Base-by-base conservation (phyloP, 1,140 invertebrate species). In the Drosophila nikananu region DNA sequence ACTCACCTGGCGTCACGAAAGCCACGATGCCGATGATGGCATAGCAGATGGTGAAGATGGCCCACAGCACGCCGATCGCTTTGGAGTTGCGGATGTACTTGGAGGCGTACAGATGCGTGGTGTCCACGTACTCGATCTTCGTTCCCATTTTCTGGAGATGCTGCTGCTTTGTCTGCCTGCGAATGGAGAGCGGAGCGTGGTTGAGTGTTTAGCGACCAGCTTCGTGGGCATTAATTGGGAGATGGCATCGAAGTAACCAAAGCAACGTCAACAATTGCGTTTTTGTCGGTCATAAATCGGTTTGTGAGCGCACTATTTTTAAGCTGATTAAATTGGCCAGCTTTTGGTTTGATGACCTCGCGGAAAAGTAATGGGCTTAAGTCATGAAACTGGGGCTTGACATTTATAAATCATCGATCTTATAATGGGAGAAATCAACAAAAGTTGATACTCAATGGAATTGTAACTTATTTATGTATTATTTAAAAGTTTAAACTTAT, bases 51-150 rank as follows among this genome's bases (percentile, higher is more conserved):
- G 97, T 97, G 93, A 99, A 99, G 80, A 99, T 97, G 23, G 96
- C 98, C 99, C 99, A 99, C 49, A 99, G 94, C 19, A 99, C 98
- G 44, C 97, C 98, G 61, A 99, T 98, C 42, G 98, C 98, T 94
- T 98, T 98, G 51, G 97, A 98, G 95, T 99, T 99, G 86, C 98
- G 95, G 46, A 98, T 96, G 93, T 99, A 99, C 93, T 97, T 98
- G 23, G 97, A 97, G 57, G 97, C 97, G 93, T 98, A 97, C 92
- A 98, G 95, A 93, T 98, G 97, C 60, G 96, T 96, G 55, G 96
- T 97, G 91, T 98, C 97, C 57, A 97, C 96, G 93, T 98, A 98
- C 93, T 98, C 97, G 79, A 98, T 96, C 95, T 97, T 98, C 19
- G 97, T 97, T 79, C 96, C 96, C 97, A 97, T 97, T 91, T 94